Percentiles rank a stretch among this genome's conserved stretches.
These are phyloP conservation scores for Notolepis coatsorum DNA, from an alignment of 2,797 vertebrate genomes.

Conservation along the genomic window DNA sequence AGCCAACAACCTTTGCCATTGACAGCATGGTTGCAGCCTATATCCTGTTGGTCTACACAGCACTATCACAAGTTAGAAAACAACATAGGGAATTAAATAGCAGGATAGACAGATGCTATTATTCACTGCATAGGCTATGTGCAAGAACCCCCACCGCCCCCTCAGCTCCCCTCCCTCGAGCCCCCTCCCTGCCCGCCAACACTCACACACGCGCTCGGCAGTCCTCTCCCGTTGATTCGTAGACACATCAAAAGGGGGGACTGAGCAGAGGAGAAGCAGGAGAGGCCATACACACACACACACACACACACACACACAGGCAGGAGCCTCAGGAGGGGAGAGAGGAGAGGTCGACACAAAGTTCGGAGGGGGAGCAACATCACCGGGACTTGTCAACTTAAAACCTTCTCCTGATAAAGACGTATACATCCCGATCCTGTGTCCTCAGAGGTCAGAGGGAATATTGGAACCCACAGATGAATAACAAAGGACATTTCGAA, in stretches of 20 bases:
- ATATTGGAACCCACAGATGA: neutral
- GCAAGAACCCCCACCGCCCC: conserved; percentile 31
- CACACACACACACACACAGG: no score
- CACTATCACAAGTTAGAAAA: no score
- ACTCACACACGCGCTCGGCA: conserved; percentile 35
- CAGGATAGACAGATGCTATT: neutral
- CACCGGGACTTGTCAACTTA: neutral
- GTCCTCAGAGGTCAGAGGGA: conserved; percentile 1
- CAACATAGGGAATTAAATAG: no score
- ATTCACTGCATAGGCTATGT: conserved; percentile 21
- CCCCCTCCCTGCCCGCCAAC: conserved; percentile 28
- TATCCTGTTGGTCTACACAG: neutral
- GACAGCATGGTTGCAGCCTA: no score
- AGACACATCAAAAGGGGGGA: conserved; percentile 58
- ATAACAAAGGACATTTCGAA: conserved; percentile 25
- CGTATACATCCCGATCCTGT: neutral
- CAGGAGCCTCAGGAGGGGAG: conserved; percentile 18
- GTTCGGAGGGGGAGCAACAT: conserved; percentile 29
- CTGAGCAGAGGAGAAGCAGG: conserved; percentile 43
- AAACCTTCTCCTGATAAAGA: neutral
- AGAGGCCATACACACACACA: no score
- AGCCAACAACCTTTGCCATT: no score
- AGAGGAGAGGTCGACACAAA: conserved; percentile 30
- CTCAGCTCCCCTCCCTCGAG: conserved; percentile 42
- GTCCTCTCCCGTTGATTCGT: conserved; percentile 37